Percentiles rank a stretch among this genome's conserved stretches.
These are phyloP conservation scores for Patella caerulea DNA, from an alignment of 2,888 invertebrate genomes.

Conservation along the genomic window DNA sequence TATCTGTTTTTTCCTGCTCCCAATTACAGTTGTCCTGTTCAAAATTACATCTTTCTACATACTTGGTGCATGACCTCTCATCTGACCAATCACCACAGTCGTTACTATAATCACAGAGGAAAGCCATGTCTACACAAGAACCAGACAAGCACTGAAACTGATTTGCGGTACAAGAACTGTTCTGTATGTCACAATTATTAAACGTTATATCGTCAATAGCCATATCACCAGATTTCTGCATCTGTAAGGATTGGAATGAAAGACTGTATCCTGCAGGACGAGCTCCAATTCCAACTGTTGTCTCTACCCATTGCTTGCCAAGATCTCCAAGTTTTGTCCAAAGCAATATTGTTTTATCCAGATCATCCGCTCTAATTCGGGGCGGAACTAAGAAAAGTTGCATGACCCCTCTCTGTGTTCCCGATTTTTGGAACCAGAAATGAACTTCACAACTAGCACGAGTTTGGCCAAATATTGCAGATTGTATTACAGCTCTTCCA, in stretches of 20 bases:
- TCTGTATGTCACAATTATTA: slow-evolving; percentile 45
- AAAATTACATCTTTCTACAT: slow-evolving; percentile 60
- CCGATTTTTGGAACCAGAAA: slow-evolving; percentile 54
- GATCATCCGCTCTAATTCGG: slow-evolving; percentile 36
- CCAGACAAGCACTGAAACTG: slow-evolving; percentile 55
- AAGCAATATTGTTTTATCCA: slow-evolving; percentile 39
- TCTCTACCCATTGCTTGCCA: slow-evolving; percentile 55
- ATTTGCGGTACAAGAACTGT: slow-evolving; percentile 45
- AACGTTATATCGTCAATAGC: slow-evolving; percentile 67
- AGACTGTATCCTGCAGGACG: slow-evolving; percentile 53
- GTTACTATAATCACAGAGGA: slow-evolving; percentile 61
- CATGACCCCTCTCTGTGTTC: slow-evolving; percentile 39
- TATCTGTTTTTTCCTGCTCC: slow-evolving; percentile 56
- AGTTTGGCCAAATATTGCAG: slow-evolving; percentile 52
- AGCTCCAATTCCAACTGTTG: slow-evolving; percentile 53
- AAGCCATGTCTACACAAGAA: slow-evolving; percentile 55
- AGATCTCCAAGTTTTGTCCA: slow-evolving; percentile 52
- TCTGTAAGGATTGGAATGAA: slow-evolving; percentile 55
- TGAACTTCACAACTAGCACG: slow-evolving; percentile 51
- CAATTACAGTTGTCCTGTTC: slow-evolving; percentile 63
- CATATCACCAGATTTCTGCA: slow-evolving; percentile 45
- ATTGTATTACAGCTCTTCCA: slow-evolving; percentile 51
- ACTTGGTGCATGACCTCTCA: slow-evolving; percentile 54
- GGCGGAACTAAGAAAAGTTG: slow-evolving; percentile 50
- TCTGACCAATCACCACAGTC: slow-evolving; percentile 66